These are phyloP conservation scores for Abramis brama DNA, from an alignment of 2,113 vertebrate genomes.

Conservation along the genomic window DNA sequence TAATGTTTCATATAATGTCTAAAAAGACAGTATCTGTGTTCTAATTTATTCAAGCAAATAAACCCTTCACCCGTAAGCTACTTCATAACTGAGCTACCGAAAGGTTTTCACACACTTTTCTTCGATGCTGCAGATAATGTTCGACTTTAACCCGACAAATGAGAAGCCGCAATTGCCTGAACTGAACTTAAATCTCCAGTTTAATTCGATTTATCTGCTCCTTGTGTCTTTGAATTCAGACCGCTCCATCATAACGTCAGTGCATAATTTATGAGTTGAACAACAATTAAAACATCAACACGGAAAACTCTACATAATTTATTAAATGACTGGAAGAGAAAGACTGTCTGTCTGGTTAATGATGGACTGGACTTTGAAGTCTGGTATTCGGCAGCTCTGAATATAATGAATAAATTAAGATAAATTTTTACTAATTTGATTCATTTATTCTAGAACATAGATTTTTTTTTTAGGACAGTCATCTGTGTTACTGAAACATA, in stretches of 20 bases:
- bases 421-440: constrained; percentile 17
- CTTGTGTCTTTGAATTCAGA: constrained; percentile 12
- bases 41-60: background rate
- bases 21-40: background rate
- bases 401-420: constrained; percentile 43
- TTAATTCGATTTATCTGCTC: constrained; percentile 47
- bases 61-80: background rate
- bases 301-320: constrained; percentile 66
- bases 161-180: background rate
- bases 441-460: constrained; percentile 40
- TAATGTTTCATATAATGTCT: background rate
- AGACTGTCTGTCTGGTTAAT: constrained; percentile 70
- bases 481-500: constrained; percentile 36
- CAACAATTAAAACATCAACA: constrained; percentile 74
- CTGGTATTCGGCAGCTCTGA: constrained; percentile 27
- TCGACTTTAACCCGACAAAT: background rate
- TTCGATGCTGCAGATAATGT: no score
- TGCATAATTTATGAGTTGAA: constrained; percentile 63
- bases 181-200: constrained; percentile 19
- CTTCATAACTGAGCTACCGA: background rate
- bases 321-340: constrained; percentile 59
- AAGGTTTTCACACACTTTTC: background rate
- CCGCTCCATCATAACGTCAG: constrained; percentile 51
- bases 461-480: background rate
- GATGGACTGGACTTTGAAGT: constrained; percentile 73